Percentiles rank a stretch among this genome's conserved stretches.
phyloP scores from a whole-genome alignment of 2,888 invertebrate species.

The Thereva unica region DNA sequence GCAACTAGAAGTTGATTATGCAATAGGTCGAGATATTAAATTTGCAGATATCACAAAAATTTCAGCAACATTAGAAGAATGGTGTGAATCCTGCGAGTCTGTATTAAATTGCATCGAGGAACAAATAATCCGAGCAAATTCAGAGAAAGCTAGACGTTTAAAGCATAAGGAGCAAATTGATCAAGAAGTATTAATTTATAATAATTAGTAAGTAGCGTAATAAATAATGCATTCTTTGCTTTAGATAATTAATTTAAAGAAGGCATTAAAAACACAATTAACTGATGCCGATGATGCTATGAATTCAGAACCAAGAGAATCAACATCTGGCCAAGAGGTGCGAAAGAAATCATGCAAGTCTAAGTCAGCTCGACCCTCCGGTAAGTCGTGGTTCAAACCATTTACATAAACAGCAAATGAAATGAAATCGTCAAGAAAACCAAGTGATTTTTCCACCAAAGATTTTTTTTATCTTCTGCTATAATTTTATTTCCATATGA shows the following conservation, averaged over 20 bases:
- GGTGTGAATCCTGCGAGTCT: slow-evolving; percentile 89
- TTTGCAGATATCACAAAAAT: slow-evolving; percentile 82
- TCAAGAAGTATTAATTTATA: slow-evolving; percentile 69
- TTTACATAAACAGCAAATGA: slow-evolving; percentile 43
- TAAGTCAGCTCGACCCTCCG: slow-evolving; percentile 51
- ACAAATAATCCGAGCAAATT: slow-evolving; percentile 86
- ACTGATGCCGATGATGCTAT: slow-evolving; percentile 86
- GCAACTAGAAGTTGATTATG: slow-evolving; percentile 90
- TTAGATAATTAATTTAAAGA: slow-evolving; percentile 85
- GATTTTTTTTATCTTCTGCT: no score
- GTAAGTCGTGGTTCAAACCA: slow-evolving; percentile 46
- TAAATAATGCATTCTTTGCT: slow-evolving; percentile 28
- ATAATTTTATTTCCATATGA: no score
- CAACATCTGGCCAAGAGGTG: slow-evolving; percentile 52
- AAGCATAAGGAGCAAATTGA: slow-evolving; percentile 83
- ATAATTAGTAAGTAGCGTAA: slow-evolving; percentile 2
- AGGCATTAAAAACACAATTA: slow-evolving; percentile 79
- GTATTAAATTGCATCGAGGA: slow-evolving; percentile 87
- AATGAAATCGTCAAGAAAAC: slow-evolving; percentile 24
- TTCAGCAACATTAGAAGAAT: slow-evolving; percentile 78
- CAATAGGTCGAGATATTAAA: slow-evolving; percentile 89
- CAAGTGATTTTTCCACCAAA: slow-evolving; percentile 14
- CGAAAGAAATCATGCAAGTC: slow-evolving; percentile 56
- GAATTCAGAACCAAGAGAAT: slow-evolving; percentile 72
- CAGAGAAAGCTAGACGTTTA: slow-evolving; percentile 78